Evolutionary conservation across 2,113 vertebrate genomes (phyloP).

Genomic region (Scomber colias): DNA sequence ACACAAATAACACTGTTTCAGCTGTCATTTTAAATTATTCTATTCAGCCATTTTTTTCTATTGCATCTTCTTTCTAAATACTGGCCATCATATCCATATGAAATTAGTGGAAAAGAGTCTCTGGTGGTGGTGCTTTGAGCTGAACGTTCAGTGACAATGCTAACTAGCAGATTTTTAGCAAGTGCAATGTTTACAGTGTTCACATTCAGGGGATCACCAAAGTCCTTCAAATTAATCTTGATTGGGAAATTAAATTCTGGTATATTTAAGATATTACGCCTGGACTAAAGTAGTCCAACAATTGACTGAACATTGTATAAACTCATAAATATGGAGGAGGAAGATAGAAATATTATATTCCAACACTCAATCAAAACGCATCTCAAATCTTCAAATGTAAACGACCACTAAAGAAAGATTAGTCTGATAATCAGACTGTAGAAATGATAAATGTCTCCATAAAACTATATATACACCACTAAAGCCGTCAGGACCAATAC

Average conservation of each 20-base stretch:
- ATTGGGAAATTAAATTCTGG: no score
- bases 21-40: not conserved
- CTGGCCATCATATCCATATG: not conserved
- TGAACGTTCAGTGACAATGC: no score
- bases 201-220: no score
- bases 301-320: not conserved
- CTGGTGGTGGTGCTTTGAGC: no score
- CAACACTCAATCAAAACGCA: conserved; percentile 23
- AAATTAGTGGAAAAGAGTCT: no score
- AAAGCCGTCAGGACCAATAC: conserved; percentile 50
- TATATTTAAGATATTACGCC: no score
- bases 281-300: no score
- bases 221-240: no score
- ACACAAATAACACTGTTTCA: conserved; percentile 2
- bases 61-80: not conserved
- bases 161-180: no score
- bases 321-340: not conserved
- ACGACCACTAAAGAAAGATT: conserved; percentile 19
- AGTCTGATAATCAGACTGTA: conserved; percentile 37
- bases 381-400: conserved; percentile 32
- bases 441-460: conserved; percentile 69
- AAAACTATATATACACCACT: conserved; percentile 64
- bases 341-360: not conserved
- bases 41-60: not conserved
- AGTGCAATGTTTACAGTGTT: no score